Evolutionary conservation across 2,113 vertebrate species (phyloP).

Genomic region (Sterna hirundo): DNA sequence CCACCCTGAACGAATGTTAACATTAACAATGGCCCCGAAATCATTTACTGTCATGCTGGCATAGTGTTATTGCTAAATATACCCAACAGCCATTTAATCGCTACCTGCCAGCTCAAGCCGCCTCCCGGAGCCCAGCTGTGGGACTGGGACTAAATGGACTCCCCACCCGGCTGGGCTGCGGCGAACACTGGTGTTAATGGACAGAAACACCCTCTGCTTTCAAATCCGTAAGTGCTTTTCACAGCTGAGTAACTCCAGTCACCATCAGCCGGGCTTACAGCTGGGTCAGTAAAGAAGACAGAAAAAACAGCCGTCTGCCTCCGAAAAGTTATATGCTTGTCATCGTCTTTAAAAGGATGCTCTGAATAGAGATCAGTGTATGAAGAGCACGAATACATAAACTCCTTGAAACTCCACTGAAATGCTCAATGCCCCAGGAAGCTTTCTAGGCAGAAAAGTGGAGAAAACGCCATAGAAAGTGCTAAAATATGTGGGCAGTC

Average conservation of each 20-base stretch:
- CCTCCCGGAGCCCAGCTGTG: neutral
- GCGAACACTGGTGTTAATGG: neutral
- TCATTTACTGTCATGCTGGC: neutral
- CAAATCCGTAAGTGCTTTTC: neutral
- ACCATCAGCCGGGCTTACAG: neutral
- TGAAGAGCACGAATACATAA: neutral
- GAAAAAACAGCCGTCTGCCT: neutral
- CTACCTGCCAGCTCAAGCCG: neutral
- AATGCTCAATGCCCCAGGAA: neutral
- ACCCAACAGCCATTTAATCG: neutral
- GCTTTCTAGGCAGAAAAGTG: neutral
- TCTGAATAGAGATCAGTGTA: neutral
- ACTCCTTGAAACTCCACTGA: neutral
- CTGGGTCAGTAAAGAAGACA: neutral
- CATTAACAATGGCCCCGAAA: neutral
- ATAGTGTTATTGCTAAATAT: neutral
- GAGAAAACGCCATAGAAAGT: neutral
- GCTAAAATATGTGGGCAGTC: accelerated
- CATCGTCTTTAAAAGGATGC: neutral
- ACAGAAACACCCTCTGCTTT: neutral
- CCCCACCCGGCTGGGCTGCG: neutral
- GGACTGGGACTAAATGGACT: neutral
- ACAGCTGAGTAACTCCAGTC: neutral
- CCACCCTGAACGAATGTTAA: neutral
- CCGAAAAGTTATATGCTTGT: neutral